phyloP scores from a whole-genome alignment of 2,888 invertebrate genomes.

The Actias luna region DNA sequence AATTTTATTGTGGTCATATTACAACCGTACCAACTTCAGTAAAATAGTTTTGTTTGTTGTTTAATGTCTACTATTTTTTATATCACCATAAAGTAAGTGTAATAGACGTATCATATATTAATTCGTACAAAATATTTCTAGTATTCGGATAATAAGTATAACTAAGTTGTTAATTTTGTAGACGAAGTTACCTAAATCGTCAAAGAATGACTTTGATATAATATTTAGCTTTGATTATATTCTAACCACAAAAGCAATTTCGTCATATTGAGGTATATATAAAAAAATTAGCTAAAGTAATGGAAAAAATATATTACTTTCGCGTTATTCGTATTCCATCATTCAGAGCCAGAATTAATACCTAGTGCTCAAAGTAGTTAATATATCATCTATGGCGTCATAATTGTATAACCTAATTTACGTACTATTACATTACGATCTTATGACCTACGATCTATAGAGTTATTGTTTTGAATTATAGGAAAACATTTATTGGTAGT shows the following conservation, averaged over 20 bases:
- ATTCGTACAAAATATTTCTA: not conserved
- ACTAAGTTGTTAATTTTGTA: too few relatives aligned
- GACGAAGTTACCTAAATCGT: not conserved
- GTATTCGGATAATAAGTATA: not conserved
- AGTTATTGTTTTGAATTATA: too few relatives aligned
- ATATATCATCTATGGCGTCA: not conserved
- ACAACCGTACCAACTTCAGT: not conserved
- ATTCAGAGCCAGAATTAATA: not conserved
- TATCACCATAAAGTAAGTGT: not conserved
- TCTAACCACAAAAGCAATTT: too few relatives aligned
- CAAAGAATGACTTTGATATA: too few relatives aligned
- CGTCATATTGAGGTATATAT: too few relatives aligned
- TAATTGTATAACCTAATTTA: not conserved
- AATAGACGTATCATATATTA: not conserved
- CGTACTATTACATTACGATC: too few relatives aligned
- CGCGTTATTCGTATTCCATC: not conserved
- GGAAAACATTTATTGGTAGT: too few relatives aligned
- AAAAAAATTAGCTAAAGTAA: too few relatives aligned
- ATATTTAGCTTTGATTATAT: too few relatives aligned
- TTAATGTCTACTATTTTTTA: constrained; percentile 13
- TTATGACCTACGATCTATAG: too few relatives aligned
- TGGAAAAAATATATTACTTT: not conserved
- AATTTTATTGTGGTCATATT: constrained; percentile 31
- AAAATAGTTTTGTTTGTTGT: constrained; percentile 29
- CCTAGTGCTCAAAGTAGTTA: not conserved